These are phyloP conservation scores for Aurelia aurita DNA, from an alignment of 30 jellyfish, hydroid and myxozoan genomes.

Conservation along the genomic window DNA sequence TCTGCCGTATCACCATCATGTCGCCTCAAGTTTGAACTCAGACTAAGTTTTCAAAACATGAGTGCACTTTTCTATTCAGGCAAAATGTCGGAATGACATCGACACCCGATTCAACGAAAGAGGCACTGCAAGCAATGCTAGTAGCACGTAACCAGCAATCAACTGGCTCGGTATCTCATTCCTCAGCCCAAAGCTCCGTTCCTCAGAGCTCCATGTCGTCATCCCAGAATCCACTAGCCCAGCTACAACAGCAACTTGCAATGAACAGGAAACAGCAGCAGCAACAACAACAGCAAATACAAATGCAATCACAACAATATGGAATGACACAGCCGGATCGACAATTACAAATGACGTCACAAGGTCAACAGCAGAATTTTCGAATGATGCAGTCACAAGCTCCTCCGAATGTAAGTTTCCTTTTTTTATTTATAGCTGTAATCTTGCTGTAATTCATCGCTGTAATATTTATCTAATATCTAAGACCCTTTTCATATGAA, in stretches of 20 bases:
- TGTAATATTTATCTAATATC: too few species aligned
- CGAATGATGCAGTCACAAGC: conserved; percentile 70
- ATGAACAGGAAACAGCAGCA: conserved; percentile 59
- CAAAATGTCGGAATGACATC: conserved; percentile 32
- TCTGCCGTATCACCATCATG: too few species aligned
- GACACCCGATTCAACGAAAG: conserved; percentile 66
- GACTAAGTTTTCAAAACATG: too few species aligned
- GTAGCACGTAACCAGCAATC: conserved; percentile 63
- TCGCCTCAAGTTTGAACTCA: too few species aligned
- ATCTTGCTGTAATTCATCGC: too few species aligned
- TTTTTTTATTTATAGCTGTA: too few species aligned
- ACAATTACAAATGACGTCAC: conserved; percentile 69
- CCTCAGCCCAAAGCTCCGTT: conserved; percentile 46
- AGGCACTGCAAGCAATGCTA: conserved; percentile 79
- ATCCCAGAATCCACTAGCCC: conserved; percentile 44
- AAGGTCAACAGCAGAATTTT: conserved; percentile 45
- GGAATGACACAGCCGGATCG: conserved; percentile 59
- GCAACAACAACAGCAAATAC: conserved; percentile 75
- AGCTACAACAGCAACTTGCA: conserved; percentile 65
- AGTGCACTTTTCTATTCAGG: conserved; percentile 6
- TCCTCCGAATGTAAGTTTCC: conserved; percentile 57
- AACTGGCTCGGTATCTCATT: conserved; percentile 25
- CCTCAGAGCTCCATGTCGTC: conserved; percentile 28
- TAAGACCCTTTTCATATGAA: too few species aligned
- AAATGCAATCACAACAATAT: conserved; percentile 63